phyloP scores from a whole-genome alignment of 2,888 invertebrate species.

The Odiellus spinosus region DNA sequence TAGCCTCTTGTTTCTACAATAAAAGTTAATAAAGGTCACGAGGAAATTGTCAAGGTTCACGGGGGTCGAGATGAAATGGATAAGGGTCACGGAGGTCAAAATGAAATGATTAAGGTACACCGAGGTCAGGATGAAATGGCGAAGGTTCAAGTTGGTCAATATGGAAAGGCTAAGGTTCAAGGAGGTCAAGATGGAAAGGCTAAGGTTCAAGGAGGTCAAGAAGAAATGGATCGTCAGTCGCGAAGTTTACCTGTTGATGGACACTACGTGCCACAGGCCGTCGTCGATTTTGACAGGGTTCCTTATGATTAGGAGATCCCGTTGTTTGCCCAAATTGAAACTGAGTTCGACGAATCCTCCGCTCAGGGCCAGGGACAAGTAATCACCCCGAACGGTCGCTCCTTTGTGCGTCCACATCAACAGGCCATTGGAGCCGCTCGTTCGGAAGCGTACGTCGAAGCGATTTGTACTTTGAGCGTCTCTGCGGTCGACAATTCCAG shows the following conservation, averaged over 20 bases:
- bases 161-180: no score
- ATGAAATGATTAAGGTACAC: no score
- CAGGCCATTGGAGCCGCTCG: slow-evolving; percentile 46
- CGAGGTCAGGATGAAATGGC: no score
- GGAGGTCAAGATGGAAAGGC: no score
- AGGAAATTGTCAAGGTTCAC: no score
- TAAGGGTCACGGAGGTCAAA: no score
- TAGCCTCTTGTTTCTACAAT: slow-evolving; percentile 44
- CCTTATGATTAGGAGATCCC: slow-evolving; percentile 32
- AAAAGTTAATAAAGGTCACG: neutral
- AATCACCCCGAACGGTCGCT: slow-evolving; percentile 47
- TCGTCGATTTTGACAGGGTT: slow-evolving; percentile 45
- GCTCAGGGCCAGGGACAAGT: slow-evolving; percentile 52
- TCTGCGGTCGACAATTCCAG: no score
- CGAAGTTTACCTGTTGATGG: slow-evolving; percentile 35
- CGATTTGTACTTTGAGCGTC: slow-evolving; percentile 44
- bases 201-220: no score
- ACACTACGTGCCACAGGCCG: slow-evolving; percentile 57
- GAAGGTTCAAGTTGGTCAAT: no score
- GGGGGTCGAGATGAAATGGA: no score
- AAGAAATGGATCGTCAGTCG: no score
- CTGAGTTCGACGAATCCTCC: slow-evolving; percentile 53
- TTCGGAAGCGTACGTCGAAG: slow-evolving; percentile 54
- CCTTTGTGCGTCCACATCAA: slow-evolving; percentile 55
- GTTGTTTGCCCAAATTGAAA: slow-evolving; percentile 44